Evolutionary conservation across 2,888 invertebrate species (phyloP), one percentile per base, ranked within the genome.

Genomic region (Drosophila acutilabella): DNA sequence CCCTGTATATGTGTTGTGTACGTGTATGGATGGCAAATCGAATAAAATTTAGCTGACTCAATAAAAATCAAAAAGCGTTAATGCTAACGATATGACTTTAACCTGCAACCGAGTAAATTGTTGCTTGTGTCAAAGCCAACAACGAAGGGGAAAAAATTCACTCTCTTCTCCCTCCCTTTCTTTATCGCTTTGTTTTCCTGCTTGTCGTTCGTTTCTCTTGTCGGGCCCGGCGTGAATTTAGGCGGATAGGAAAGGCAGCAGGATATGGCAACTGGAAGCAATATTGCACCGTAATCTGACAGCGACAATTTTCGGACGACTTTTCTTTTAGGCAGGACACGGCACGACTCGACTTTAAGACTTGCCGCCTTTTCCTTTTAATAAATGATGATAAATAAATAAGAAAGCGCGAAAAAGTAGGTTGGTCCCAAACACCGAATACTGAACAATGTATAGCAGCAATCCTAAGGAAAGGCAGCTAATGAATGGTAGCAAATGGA

Each of bases 61-160:
- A 91, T 92, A 91, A 91, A 91, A 92, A 92, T 92, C 92, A 92
- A 91, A 91, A 89, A 92, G 90, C 91, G 91, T 92, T 91, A 91
- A 92, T 91, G 91, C 91, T 89, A 91, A 91, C 91, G 90, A 90
- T 90, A 91, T 90, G 90, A 91, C 90, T 91, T 89, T 89, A 90
- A 90, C 83, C 88, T 90, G 88, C 89, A 89, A 83, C 85, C 79
- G 80, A 85, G 82, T 80, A 80, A 83, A 89, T 86, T 88, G 88
- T 80, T 82, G 89, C 84, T 90, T 88, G 86, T 82, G 86, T 75
- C 81, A 82, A 78, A 85, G 88, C 83, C 84, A 72, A 78, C 67
- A 73, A 78, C 66, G 48, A 50, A 60, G 71, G 69, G 75, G 42
- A 42, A 30, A 57, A 57, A 11, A 8, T 11, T 16, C 23, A 4